A percentile compares a stretch with the other conserved stretches of the same genome.
Evolutionary conservation across 2,888 invertebrate species (phyloP).

Genomic region (Drosophila meridionalis): DNA sequence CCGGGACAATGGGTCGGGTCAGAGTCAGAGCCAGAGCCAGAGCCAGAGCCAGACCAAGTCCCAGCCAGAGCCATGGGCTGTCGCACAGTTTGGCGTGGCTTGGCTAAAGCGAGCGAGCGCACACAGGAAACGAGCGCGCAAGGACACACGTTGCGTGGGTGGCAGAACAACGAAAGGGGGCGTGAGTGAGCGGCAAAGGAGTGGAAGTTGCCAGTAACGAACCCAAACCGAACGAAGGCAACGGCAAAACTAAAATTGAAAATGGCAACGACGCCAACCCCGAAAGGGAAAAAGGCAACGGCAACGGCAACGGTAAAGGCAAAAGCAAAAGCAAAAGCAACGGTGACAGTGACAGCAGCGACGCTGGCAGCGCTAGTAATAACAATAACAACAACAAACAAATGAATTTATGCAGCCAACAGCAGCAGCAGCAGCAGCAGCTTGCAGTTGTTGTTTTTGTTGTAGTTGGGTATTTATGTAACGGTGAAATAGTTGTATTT

Average conservation of each 20-base stretch:
- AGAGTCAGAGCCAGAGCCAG: no score
- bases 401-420: constrained; percentile 74
- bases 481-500: constrained; percentile 60
- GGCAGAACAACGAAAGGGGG: constrained; percentile 29
- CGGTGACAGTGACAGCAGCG: constrained; percentile 55
- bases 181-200: not conserved
- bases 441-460: constrained; percentile 38
- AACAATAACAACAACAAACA: constrained; percentile 59
- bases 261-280: constrained; percentile 62
- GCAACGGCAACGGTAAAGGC: constrained; percentile 2
- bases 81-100: constrained; percentile 52
- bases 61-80: constrained; percentile 59
- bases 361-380: constrained; percentile 56
- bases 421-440: constrained; percentile 31
- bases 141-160: constrained; percentile 73
- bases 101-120: constrained; percentile 31
- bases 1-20: constrained; percentile 42
- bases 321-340: constrained; percentile 11
- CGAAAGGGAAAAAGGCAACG: constrained; percentile 49
- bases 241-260: constrained; percentile 74
- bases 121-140: constrained; percentile 69
- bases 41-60: constrained; percentile 34
- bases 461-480: constrained; percentile 72
- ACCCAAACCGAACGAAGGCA: constrained; percentile 62
- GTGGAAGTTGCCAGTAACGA: constrained; percentile 58